Percentiles rank a stretch among this genome's conserved stretches.
Conservation (phyloP, 35 echinoderm and acorn worm species). For the Amphiura filiformis region DNA sequence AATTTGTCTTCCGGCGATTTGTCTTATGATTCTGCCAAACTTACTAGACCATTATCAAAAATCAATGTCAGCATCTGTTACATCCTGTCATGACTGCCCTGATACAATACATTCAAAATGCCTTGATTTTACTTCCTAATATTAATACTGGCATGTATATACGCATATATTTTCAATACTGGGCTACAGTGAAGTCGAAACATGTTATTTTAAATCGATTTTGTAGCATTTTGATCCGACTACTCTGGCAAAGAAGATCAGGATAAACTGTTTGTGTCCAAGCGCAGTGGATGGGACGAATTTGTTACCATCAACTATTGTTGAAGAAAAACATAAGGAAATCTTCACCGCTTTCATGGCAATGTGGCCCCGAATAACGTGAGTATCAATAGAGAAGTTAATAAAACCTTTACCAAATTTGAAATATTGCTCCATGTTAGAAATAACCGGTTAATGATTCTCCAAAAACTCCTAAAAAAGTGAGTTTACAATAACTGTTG, state of each 20-base stretch:
- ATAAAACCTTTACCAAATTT: no score
- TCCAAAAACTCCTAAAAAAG: no score
- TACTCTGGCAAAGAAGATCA: background rate
- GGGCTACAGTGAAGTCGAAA: background rate
- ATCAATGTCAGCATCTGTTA: no score
- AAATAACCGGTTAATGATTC: no score
- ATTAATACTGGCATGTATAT: background rate
- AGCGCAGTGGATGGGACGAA: background rate
- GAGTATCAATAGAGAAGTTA: background rate
- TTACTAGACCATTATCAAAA: no score
- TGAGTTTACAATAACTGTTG: no score
- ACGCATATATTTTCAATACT: background rate
- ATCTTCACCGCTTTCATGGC: background rate
- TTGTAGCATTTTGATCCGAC: background rate
- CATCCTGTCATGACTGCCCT: no score
- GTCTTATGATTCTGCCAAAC: no score
- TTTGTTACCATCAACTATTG: background rate
- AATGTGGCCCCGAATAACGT: background rate
- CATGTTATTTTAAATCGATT: background rate
- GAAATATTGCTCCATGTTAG: no score
- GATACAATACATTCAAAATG: background rate
- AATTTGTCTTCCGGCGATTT: no score
- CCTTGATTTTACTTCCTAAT: background rate
- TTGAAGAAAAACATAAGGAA: background rate
- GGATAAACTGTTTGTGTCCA: background rate